Base-by-base conservation (phyloP, 2,797 vertebrate genomes). In the Perodicticus potto region DNA sequence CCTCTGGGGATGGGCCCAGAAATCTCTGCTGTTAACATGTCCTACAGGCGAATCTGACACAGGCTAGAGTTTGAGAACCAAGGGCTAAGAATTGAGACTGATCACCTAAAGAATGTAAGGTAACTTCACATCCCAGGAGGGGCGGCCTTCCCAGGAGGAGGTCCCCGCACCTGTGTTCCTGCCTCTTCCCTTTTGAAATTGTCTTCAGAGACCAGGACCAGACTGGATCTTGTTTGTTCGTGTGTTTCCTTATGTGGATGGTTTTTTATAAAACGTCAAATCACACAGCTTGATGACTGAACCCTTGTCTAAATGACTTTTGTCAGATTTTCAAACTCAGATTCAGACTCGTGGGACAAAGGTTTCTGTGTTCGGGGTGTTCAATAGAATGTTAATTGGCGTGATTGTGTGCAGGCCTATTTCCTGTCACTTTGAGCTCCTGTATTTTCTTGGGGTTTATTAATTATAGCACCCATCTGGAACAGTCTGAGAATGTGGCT, bases 401-500 rank as follows among this genome's bases (percentile, higher is more conserved):
- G 40, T 1, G 1, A 88, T 86, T 88, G 29, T 37, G 19, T 37
- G 9, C 73, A 93, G 69, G 40, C 0, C 0, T 45, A 59, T 81
- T 84, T 53, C 27, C 70, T 65, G 1, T 91, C 53, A 67, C 70
- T 93, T 59, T 32, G 65, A 49, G 3, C 45, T 90, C 29, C n/a
- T 63, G 32, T 86, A 20, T 82, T 84, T 72, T 93, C 89, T 91
- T 11, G 5, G 70, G 65, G 74, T 86, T 93, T 20, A 55, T 88
- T 74, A 91, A 81, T 90, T 81, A 92, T 29, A 94, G 12, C n/a
- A 40, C 25, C 32, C 8, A 67, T 88, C 59, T 88, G 61, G 55
- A 91, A 67, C 67, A 72, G 74, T 85, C 93, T 81, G 90, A 76
- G 34, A 92, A 93, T 49, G 43, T 83, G 65, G 23, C 73, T 92